Percentiles rank a stretch among this genome's conserved stretches.
These are phyloP conservation scores for Oligia strigilis DNA, from an alignment of 2,888 invertebrate species.

Conservation along the genomic window DNA sequence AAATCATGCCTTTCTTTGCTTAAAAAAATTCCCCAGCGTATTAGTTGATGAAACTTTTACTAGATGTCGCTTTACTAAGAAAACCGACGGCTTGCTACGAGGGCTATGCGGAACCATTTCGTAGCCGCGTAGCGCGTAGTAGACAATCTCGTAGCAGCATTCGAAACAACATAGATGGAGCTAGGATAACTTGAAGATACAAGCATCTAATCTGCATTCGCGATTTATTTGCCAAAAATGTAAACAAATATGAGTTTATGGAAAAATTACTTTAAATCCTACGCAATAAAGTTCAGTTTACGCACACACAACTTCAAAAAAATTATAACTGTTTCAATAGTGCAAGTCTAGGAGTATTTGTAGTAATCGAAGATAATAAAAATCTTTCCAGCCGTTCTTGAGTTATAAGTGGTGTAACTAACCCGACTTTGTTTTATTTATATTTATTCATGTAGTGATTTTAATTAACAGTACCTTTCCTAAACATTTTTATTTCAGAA, in stretches of 20 bases:
- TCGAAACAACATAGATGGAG: slow-evolving; percentile 50
- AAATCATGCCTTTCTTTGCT: background rate
- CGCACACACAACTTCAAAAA: no score
- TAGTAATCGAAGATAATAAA: no score
- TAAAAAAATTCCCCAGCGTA: background rate
- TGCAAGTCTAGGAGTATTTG: no score
- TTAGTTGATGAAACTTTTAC: background rate
- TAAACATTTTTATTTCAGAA: no score
- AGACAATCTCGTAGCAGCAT: slow-evolving; percentile 25
- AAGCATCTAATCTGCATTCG: background rate
- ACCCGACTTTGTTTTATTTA: no score
- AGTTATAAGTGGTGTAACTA: no score
- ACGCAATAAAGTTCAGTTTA: no score
- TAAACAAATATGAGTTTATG: no score
- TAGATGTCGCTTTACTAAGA: slow-evolving; percentile 48
- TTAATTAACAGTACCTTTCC: background rate
- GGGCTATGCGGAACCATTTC: slow-evolving; percentile 1
- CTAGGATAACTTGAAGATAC: background rate
- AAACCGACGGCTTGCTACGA: background rate
- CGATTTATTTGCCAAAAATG: no score
- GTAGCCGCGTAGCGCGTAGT: slow-evolving; percentile 41
- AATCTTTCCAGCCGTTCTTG: no score
- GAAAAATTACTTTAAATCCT: no score
- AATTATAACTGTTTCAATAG: no score
- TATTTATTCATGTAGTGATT: background rate